These are phyloP conservation scores for Tenthredo livida DNA, from an alignment of 2,888 invertebrate genomes.

Conservation along the genomic window DNA sequence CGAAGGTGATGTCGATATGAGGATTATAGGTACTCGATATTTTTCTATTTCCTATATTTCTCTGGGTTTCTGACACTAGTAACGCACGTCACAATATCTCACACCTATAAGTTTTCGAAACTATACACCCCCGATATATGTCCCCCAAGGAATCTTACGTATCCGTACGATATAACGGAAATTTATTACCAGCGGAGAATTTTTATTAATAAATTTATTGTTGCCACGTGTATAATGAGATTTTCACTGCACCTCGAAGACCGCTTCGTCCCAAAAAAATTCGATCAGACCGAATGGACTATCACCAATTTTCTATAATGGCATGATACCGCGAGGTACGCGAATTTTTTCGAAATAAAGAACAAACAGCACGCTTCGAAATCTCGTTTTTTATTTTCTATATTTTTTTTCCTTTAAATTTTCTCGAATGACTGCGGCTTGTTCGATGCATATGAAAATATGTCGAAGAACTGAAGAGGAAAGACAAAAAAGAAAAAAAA, in stretches of 20 bases:
- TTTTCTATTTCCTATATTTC: constrained; percentile 42
- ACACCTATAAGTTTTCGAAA: not conserved
- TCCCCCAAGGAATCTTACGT: constrained; percentile 48
- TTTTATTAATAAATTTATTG: constrained; percentile 54
- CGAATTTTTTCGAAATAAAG: not conserved
- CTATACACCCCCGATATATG: not conserved
- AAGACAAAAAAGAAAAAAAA: not conserved
- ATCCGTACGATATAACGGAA: constrained; percentile 43
- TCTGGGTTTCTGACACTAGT: constrained; percentile 11
- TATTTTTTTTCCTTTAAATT: too few relatives aligned
- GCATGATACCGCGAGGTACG: not conserved
- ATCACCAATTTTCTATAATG: not conserved
- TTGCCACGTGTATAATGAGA: constrained; percentile 41
- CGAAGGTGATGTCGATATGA: not conserved
- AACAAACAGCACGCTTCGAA: not conserved
- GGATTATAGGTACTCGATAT: constrained; percentile 45
- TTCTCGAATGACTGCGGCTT: not conserved
- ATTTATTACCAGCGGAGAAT: constrained; percentile 50
- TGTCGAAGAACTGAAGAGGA: not conserved
- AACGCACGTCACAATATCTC: not conserved
- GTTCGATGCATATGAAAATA: not conserved
- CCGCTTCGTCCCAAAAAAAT: not conserved
- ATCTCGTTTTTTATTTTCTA: not conserved
- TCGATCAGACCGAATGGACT: not conserved
- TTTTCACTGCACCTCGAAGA: not conserved